Percentiles rank a stretch among this genome's conserved stretches.
Conservation (phyloP, 2,797 vertebrate genomes). For the Microctenopoma lineatum region DNA sequence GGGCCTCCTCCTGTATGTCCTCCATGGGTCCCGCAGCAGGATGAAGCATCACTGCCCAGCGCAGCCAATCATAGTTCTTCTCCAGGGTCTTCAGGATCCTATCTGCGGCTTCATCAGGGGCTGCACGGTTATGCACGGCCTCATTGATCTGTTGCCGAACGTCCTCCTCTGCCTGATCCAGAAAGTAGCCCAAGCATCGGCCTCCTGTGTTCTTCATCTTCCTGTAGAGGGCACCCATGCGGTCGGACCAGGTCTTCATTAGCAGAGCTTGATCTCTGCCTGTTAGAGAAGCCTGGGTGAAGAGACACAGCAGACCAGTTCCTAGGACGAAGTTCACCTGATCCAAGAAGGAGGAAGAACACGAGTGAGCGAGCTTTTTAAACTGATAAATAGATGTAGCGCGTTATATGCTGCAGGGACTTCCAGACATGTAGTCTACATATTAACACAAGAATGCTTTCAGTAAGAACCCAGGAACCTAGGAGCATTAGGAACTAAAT, state of each 20-base stretch:
- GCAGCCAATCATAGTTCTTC: conserved; percentile 83
- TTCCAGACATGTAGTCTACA: background rate
- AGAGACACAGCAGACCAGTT: conserved; percentile 81
- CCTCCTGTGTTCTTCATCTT: conserved; percentile 77
- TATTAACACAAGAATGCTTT: too few relatives aligned
- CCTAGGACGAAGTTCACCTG: conserved; percentile 82
- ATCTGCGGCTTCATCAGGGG: conserved; percentile 68
- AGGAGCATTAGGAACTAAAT: too few relatives aligned
- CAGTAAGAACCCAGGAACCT: too few relatives aligned
- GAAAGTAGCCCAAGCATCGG: conserved; percentile 78
- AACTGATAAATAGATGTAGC: background rate
- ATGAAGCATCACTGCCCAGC: conserved; percentile 83
- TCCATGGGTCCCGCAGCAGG: conserved; percentile 47
- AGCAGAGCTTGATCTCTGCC: conserved; percentile 79
- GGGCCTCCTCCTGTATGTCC: conserved; percentile 5
- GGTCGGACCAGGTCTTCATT: conserved; percentile 79
- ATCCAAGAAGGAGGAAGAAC: background rate
- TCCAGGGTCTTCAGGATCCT: conserved; percentile 75
- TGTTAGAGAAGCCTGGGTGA: conserved; percentile 77
- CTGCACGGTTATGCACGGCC: conserved; percentile 47
- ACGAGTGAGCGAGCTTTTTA: background rate
- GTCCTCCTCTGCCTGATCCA: conserved; percentile 78
- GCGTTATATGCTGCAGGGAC: too few relatives aligned
- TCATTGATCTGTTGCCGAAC: conserved; percentile 66
- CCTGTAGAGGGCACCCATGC: conserved; percentile 76